Base-by-base conservation (phyloP, 2,113 vertebrate genomes). In the Psittacara wagleri region DNA sequence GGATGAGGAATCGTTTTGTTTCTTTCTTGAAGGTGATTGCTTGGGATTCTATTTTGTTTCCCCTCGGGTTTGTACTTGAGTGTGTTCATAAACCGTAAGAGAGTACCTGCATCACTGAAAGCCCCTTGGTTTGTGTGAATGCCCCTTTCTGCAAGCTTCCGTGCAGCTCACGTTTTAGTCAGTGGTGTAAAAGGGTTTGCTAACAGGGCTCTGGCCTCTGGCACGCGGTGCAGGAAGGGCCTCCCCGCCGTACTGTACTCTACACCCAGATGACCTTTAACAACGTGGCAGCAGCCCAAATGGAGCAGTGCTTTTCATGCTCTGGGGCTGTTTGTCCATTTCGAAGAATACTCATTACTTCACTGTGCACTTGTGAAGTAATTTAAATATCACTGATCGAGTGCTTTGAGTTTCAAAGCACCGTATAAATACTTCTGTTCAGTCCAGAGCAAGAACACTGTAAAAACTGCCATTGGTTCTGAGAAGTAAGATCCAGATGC, bases 221-320 rank as follows among this genome's bases (percentile, higher is more conserved):
- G 70, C 57, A 8, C 10, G 1, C 6, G 4, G 41, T 12, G 84
- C 90, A 13, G 82, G 29, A 51, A 13, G 68, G 84, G 63, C 63
- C 78, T 39, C 87, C 63, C 79, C 27, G 64, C 94, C 35, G 84
- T 83, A 85, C 94, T 86, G 88, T 83, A 68, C 76, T 80, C 75
- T 9, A 57, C 86, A 84, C 93, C 95, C 80, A n/a, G 62, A 23
- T 19, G 90, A 89, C 95, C 95, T 84, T 79, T 62, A 82, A 63
- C 84, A 31, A 15, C 1, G 5, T 8, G 90, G 90, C 33, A 0
- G 28, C 92, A 75, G 92, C 90, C 86, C 76, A 29, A 33, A 4
- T 0, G 17, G 13, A 70, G 92, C 93, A 72, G 83, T 13, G 0
- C 0, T 48, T 41, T 23, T 17, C 68, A 4, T 2, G 80, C 94